phyloP scores from a whole-genome alignment of 2,113 vertebrate genomes.

The Noctilio leporinus region DNA sequence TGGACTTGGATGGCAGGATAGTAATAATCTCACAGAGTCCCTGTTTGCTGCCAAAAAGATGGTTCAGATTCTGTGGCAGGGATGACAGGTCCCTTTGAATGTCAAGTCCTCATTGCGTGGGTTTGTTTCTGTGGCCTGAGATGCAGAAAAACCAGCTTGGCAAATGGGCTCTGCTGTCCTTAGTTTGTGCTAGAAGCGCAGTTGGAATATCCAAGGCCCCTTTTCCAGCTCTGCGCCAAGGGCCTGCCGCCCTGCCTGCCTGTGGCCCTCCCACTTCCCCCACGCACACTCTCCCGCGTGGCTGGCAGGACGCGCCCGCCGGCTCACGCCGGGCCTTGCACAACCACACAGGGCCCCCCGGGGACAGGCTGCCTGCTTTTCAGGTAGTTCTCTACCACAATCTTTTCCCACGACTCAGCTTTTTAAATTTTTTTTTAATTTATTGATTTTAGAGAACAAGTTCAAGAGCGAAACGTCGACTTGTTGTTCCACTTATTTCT shows the following conservation, averaged over 20 bases:
- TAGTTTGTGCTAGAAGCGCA: slow-evolving; percentile 3
- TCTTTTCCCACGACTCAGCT: not conserved
- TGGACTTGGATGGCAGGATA: not conserved
- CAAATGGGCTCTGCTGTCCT: not conserved
- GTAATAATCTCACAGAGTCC: not conserved
- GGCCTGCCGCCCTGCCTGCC: not conserved
- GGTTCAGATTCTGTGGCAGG: not conserved
- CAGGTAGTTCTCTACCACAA: not conserved
- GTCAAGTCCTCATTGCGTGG: not conserved
- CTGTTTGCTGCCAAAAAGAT: slow-evolving; percentile 21
- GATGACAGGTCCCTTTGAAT: slow-evolving; percentile 3
- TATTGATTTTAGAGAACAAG: too few relatives aligned
- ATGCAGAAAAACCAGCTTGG: slow-evolving; percentile 11
- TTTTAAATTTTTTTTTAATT: too few relatives aligned
- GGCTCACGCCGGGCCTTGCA: not conserved
- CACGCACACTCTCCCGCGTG: not conserved
- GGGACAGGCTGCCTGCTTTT: not conserved
- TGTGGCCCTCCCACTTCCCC: not conserved
- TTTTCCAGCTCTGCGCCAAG: not conserved
- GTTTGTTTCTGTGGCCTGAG: slow-evolving; percentile 36
- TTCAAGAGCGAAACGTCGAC: too few relatives aligned
- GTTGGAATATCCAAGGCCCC: not conserved
- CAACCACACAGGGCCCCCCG: not conserved
- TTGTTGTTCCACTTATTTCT: too few relatives aligned
- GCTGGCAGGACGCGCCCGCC: too few relatives aligned